Evolutionary conservation across 2,113 vertebrate species (phyloP), one percentile per base, ranked within the genome.

Genomic region (Thunnus maccoyii): DNA sequence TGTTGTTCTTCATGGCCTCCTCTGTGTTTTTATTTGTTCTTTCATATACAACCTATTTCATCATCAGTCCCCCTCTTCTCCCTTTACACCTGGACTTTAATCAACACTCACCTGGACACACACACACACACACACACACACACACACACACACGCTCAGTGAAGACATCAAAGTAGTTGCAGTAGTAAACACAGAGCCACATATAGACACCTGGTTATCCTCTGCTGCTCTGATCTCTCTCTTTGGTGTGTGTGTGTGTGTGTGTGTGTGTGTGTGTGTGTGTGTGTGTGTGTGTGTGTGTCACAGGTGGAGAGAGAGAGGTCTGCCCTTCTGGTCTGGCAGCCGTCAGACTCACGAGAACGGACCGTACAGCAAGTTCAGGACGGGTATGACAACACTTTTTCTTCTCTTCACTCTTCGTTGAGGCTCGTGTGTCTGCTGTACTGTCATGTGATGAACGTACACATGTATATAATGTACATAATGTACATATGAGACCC

Each of bases 221-320:
- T 61, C 44, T 22, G 32, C 65, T 58, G 15, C 57, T 69, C 75
- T 86, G 78, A 73, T 78, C 75, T 73, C 7, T 51, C 11, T 51
- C 32, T 36, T 36, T 62, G n/a, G 20, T 78, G 7, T 61, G 14
- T 73, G 44, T 66, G 47, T 80, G 52, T 50, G 25, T 30, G 15
- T 64, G 32, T 64, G 36, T 60, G 46, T 63, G 58, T 76, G 72
- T 63, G 72, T 64, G 79, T 63, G 68, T 73, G 47, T 27, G 76
- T 74, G 54, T 61, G 62, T 62, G 60, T 74, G 51, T 63, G 47
- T 76, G 50, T 76, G 73, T 85, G 13, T 85, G 63, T 85, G 65
- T 76, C n/a, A 1, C 88, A 97, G 97, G 96, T 97, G 96, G 96
- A 88, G 96, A 91, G 96, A 97, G 83, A 76, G 92, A 77, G 95